phyloP scores from a whole-genome alignment of 2,797 vertebrate species.

The Micrastur ruficollis region DNA sequence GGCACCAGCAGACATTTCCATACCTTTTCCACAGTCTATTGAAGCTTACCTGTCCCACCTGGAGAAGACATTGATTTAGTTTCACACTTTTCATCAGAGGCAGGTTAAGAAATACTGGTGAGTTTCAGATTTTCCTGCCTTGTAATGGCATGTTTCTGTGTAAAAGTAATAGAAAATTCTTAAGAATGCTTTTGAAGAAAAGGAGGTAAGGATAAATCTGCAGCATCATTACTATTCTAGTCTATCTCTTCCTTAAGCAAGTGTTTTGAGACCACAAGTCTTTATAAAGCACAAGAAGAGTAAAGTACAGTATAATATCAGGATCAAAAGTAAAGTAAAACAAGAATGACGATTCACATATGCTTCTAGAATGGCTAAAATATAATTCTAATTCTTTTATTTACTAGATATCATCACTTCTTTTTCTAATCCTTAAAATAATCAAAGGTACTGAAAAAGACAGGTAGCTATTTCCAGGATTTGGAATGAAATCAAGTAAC shows the following conservation, averaged over 20 bases:
- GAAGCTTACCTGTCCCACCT: neutral
- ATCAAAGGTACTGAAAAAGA: neutral
- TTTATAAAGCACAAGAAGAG: neutral
- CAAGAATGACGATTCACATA: neutral
- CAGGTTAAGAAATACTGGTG: neutral
- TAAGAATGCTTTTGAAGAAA: neutral
- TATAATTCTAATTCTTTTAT: neutral
- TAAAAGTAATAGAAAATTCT: neutral
- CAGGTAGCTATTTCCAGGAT: neutral
- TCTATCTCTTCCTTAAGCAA: neutral
- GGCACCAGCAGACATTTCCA: neutral
- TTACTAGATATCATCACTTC: neutral
- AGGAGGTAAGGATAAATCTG: neutral
- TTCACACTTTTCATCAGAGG: neutral
- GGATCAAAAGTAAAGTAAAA: neutral
- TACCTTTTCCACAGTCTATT: neutral
- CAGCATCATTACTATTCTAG: neutral
- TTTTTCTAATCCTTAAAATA: neutral
- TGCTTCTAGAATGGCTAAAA: neutral
- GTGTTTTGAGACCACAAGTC: neutral
- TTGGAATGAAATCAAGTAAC: constrained; percentile 39
- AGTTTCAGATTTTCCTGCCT: neutral
- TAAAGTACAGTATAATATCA: neutral
- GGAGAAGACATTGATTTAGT: neutral
- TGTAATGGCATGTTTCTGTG: neutral